Evolutionary conservation across 2,113 vertebrate genomes (phyloP), one percentile per base, ranked within the genome.

Genomic region (Paradoxurus hermaphroditus): DNA sequence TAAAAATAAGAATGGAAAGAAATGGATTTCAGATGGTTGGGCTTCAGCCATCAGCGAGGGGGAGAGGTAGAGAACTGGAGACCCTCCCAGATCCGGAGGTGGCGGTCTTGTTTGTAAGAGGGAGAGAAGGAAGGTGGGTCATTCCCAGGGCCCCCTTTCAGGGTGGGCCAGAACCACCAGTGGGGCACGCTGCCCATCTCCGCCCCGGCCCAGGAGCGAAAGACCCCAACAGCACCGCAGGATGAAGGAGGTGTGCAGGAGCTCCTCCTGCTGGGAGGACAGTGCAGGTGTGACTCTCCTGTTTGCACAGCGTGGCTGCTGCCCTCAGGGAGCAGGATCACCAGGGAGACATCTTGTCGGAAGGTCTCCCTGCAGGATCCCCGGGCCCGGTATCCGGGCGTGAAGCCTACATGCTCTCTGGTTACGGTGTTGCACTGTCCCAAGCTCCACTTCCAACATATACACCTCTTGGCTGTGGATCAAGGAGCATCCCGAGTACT

Each of bases 1-100:
- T 77, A 83, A 65, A 86, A 77, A 46, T 12, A 86, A 67, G 41
- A 86, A 53, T 46, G 8, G 5, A 81, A 94, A 90, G n/a, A 25
- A 82, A 67, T 81, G 36, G 77, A 72, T 94, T 93, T 86, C 19
- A 86, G 51, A 53, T 31, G 86, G 27, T 46, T 46, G 72, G 67
- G 1, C 72, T 95, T 56, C 90, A 89, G 51, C 34, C 44, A 31
- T 27, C 49, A 36, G 49, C 9, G n/a, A 46, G 34, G 15, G 27
- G 29, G n/a, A 9, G 68, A 29, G 77, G 10, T 46, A 31, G 62
- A 78, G 41, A 85, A 39, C 25, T 56, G n/a, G 53, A 91, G 75
- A 56, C 49, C 41, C 56, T 62, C 49, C 21, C 29, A 44, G 49
- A 36, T 39, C 51, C 39, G 12, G 1, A 83, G 29, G 53, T 31